Base-by-base conservation (phyloP, 2,888 invertebrate genomes). In the Tipula helvola region DNA sequence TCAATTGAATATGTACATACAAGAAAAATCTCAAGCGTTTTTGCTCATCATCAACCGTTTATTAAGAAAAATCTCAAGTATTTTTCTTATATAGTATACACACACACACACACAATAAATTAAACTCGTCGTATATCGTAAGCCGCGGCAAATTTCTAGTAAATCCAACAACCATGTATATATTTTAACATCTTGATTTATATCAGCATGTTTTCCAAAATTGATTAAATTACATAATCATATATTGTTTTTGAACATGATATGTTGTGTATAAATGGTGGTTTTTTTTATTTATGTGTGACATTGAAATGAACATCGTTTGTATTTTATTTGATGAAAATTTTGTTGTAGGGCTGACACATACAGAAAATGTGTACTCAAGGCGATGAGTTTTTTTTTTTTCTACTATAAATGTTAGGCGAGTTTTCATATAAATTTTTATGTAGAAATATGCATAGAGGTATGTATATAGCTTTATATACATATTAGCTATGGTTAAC, bases 31-130 rank as follows among this genome's bases (percentile, higher is more conserved):
- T 71, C 71, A 71, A 71, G 71, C 71, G 71, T 10, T 71, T 52
- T 10, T 28, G 13, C 28, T 52, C 52, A 52, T 52, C 18, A 52
- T 71, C 71, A 71, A 28, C 71, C 71, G 16, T 16, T 5, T 71
- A 71, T 71, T 71, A 71, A 71, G 71, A 71, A 71, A 71, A 71
- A 71, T 71, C 71, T 71, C 71, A 71, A 71, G 71, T 71, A 71
- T 71, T 71, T 12, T 71, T 71, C 7, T 57, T n/a, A 39, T 39
- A n/a, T n/a, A n/a, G n/a, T n/a, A n/a, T n/a, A n/a, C n/a, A n/a
- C n/a, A 39, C 39, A 39, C 39, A 3, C 28, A 28, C 28, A 28
- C 1, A 39, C 7, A 39, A 39, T 39, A 39, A n/a, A n/a, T n/a
- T n/a, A n/a, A 39, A 39, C 39, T 39, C 39, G 39, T 39, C 5